Conservation (phyloP, 92 coral and sea anemone genomes). For the Diadumene lineata region DNA sequence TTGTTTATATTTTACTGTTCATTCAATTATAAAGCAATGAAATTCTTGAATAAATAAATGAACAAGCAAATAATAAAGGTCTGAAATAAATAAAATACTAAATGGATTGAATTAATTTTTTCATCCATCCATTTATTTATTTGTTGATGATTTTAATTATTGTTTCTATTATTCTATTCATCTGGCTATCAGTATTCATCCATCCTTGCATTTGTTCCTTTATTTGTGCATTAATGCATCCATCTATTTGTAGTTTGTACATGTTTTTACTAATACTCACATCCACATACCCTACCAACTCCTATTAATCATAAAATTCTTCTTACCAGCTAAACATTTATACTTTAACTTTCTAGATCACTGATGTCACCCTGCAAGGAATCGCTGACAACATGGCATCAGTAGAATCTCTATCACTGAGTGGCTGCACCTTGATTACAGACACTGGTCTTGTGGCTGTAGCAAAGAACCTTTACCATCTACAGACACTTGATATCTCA, state of each 20-base stretch:
- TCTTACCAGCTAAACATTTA: neutral
- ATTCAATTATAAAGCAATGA: neutral
- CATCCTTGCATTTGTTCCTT: neutral
- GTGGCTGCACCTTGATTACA: constrained; percentile 66
- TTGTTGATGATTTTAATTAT: no score
- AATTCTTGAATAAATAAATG: no score
- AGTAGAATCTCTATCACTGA: constrained; percentile 55
- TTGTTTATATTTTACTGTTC: neutral
- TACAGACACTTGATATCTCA: constrained; percentile 61
- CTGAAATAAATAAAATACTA: no score
- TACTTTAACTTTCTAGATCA: constrained; percentile 35
- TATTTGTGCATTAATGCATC: no score
- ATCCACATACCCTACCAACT: no score
- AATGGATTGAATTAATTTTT: no score
- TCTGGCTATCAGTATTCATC: neutral
- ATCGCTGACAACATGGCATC: constrained; percentile 51
- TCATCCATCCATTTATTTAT: constrained; percentile 1
- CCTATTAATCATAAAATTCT: neutral
- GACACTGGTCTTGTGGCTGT: constrained; percentile 63
- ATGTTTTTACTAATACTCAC: no score
- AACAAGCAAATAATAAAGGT: no score
- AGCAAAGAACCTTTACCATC: constrained; percentile 59
- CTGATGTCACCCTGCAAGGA: constrained; percentile 59
- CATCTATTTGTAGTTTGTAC: neutral
- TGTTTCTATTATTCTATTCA: no score